Evolutionary conservation across 1,140 invertebrate species (phyloP).

Genomic region (Drosophila pruinosa): DNA sequence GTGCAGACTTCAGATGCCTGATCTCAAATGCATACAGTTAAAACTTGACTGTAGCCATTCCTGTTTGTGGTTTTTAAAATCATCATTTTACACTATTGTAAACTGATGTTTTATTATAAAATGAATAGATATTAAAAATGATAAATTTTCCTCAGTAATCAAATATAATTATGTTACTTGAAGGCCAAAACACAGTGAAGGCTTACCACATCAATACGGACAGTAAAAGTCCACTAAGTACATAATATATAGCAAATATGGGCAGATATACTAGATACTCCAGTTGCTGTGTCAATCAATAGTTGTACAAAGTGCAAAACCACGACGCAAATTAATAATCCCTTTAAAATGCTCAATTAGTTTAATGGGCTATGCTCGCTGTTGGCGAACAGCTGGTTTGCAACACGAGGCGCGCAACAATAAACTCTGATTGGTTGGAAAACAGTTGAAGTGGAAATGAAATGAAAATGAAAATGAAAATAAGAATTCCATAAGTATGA

Average conservation of each 20-base stretch:
- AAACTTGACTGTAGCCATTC: too few species aligned
- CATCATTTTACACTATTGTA: too few species aligned
- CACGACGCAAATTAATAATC: neutral
- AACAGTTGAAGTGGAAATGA: neutral
- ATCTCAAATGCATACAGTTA: too few species aligned
- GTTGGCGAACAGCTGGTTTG: neutral
- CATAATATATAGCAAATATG: neutral
- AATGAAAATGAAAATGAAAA: conserved; percentile 19
- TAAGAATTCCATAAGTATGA: conserved; percentile 14
- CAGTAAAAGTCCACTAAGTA: neutral
- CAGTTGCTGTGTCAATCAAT: neutral
- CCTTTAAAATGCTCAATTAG: neutral
- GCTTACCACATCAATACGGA: neutral
- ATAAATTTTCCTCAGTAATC: too few species aligned
- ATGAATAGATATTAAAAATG: too few species aligned
- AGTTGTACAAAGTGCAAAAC: neutral
- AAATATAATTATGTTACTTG: too few species aligned
- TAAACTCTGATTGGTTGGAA: conserved; percentile 3
- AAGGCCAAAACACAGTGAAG: too few species aligned
- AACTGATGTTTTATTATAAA: too few species aligned
- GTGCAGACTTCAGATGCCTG: too few species aligned
- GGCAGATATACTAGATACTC: neutral
- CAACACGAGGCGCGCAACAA: neutral
- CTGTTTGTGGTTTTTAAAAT: too few species aligned
- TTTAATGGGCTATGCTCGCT: neutral